Conservation (phyloP, 2,888 invertebrate species). For the Hirtodrosophila histrioides region DNA sequence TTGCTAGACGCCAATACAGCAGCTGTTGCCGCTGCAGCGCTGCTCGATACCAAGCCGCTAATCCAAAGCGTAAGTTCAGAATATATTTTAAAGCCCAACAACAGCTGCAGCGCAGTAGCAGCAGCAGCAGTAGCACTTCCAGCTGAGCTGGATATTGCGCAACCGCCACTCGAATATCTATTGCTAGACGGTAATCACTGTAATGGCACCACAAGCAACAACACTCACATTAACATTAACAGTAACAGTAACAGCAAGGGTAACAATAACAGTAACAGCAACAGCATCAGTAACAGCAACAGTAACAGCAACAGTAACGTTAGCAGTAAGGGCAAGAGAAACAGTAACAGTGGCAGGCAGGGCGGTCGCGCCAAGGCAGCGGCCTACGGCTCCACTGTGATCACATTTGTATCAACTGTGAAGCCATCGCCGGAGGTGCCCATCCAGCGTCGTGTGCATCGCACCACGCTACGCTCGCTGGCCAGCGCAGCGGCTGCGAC, state of each 20-base stretch:
- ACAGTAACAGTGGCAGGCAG: constrained; percentile 19
- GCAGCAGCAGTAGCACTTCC: not conserved
- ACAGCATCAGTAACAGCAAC: not conserved
- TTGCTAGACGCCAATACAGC: constrained; percentile 85
- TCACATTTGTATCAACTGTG: constrained; percentile 59
- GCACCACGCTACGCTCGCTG: constrained; percentile 62
- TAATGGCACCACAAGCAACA: not conserved
- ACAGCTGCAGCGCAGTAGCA: constrained; percentile 1
- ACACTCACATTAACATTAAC: not conserved
- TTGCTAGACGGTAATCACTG: constrained; percentile 7
- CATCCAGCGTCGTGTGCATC: constrained; percentile 60
- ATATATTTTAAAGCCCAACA: constrained; percentile 23
- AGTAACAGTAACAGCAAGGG: not conserved
- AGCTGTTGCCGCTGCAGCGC: constrained; percentile 86
- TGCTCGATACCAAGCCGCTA: constrained; percentile 87
- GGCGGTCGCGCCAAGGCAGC: constrained; percentile 51
- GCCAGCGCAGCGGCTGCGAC: constrained; percentile 67
- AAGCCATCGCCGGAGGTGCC: constrained; percentile 43
- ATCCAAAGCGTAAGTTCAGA: constrained; percentile 92
- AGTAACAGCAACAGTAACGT: constrained; percentile 2
- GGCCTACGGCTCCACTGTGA: constrained; percentile 56
- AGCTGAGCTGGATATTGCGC: constrained; percentile 11
- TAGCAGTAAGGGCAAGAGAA: not conserved
- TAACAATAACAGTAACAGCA: constrained; percentile 3
- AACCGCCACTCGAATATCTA: constrained; percentile 9